Evolutionary conservation across 2,888 invertebrate species (phyloP).

Genomic region (Pemphredon lugubris): DNA sequence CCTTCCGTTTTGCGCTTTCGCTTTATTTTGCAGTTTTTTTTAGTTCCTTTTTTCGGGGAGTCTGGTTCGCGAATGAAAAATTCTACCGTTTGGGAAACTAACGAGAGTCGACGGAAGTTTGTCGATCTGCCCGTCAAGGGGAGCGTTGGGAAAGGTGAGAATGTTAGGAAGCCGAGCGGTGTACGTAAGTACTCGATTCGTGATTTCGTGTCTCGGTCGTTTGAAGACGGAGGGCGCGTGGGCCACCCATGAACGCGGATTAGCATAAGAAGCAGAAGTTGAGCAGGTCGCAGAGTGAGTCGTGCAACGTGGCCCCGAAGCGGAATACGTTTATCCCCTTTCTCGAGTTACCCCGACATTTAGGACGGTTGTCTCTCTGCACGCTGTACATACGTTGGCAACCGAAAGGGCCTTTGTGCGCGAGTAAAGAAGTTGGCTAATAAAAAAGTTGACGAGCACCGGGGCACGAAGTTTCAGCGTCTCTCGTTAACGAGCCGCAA

Average conservation of each 20-base stretch:
- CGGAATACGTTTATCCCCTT: conserved; percentile 51
- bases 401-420: background rate
- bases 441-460: background rate
- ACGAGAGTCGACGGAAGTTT: no score
- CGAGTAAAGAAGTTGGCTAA: background rate
- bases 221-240: conserved; percentile 52
- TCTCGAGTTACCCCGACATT: conserved; percentile 57
- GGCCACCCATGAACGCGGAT: conserved; percentile 69
- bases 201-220: conserved; percentile 48
- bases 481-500: no score
- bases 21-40: no score
- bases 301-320: conserved; percentile 23
- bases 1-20: background rate
- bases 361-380: conserved; percentile 18
- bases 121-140: background rate
- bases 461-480: no score
- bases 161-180: background rate
- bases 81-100: no score
- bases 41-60: background rate
- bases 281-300: conserved; percentile 40
- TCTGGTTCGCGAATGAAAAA: background rate
- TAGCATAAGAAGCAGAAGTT: conserved; percentile 67
- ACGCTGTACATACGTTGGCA: background rate
- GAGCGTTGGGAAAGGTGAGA: background rate
- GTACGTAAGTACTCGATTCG: conserved; percentile 11